Evolutionary conservation across 2,888 invertebrate species (phyloP).

Genomic region (Amblyteles armatorius): DNA sequence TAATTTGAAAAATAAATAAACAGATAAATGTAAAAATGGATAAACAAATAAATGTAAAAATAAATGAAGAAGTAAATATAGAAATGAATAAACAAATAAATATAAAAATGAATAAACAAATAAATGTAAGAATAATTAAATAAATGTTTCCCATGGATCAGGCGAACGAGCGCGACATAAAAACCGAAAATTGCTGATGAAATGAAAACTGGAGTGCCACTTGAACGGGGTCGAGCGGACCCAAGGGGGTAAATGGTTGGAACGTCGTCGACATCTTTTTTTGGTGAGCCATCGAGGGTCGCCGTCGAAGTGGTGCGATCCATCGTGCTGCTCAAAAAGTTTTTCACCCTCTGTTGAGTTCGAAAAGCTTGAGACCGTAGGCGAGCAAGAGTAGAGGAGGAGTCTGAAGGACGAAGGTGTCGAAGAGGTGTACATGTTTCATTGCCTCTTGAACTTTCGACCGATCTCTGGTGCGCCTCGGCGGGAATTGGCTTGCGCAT

Average conservation of each 20-base stretch:
- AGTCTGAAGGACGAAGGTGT: slow-evolving; percentile 13
- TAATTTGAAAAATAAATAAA: neutral
- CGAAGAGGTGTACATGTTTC: slow-evolving; percentile 34
- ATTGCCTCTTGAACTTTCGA: slow-evolving; percentile 55
- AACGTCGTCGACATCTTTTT: neutral
- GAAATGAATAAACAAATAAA: too few relatives aligned
- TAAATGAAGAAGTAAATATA: too few relatives aligned
- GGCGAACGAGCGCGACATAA: neutral
- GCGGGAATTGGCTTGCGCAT: neutral
- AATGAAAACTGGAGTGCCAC: neutral
- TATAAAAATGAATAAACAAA: too few relatives aligned
- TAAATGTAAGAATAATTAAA: too few relatives aligned
- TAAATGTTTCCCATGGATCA: neutral
- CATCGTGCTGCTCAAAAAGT: slow-evolving; percentile 33
- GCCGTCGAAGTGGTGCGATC: slow-evolving; percentile 17
- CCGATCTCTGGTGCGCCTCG: slow-evolving; percentile 14
- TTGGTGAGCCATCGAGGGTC: slow-evolving; percentile 3
- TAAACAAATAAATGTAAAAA: too few relatives aligned
- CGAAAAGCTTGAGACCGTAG: neutral
- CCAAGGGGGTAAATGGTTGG: neutral
- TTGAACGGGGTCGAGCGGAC: neutral
- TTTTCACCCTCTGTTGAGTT: slow-evolving; percentile 5
- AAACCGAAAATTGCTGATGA: neutral
- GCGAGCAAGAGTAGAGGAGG: neutral
- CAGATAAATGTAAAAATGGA: too few relatives aligned